These are phyloP conservation scores for Rhopalosiphum nymphaeae DNA, from an alignment of 2,888 invertebrate species.

Conservation along the genomic window DNA sequence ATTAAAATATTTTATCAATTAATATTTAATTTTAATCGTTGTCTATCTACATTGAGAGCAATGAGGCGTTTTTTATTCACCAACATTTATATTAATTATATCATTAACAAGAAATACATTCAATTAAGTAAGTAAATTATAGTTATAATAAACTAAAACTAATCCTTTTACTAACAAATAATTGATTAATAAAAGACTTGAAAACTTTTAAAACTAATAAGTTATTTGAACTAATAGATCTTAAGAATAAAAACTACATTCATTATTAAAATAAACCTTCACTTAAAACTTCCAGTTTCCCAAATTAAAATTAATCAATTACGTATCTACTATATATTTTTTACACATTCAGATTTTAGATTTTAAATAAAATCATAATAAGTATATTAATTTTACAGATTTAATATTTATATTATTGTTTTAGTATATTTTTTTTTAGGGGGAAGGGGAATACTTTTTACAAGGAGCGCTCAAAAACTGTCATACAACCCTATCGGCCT, in stretches of 20 bases:
- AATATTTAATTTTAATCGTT: background rate
- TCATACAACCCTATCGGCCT: background rate
- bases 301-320: background rate
- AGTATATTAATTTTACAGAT: background rate
- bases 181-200: background rate
- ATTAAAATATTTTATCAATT: background rate
- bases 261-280: background rate
- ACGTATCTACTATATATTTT: background rate
- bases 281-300: background rate
- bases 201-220: background rate
- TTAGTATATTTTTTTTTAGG: background rate
- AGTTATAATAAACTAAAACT: background rate
- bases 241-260: background rate
- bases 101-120: background rate
- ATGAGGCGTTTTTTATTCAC: background rate
- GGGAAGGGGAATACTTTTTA: background rate
- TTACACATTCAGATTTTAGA: background rate
- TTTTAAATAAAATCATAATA: background rate
- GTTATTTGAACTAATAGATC: background rate
- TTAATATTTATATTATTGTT: background rate
- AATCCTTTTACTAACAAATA: background rate
- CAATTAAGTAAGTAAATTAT: background rate
- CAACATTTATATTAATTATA: background rate
- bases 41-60: background rate
- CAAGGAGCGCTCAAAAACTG: background rate